Evolutionary conservation across 2,113 vertebrate species (phyloP), one percentile per base, ranked within the genome.

Genomic region (Rhynchopsitta pachyrhyncha): DNA sequence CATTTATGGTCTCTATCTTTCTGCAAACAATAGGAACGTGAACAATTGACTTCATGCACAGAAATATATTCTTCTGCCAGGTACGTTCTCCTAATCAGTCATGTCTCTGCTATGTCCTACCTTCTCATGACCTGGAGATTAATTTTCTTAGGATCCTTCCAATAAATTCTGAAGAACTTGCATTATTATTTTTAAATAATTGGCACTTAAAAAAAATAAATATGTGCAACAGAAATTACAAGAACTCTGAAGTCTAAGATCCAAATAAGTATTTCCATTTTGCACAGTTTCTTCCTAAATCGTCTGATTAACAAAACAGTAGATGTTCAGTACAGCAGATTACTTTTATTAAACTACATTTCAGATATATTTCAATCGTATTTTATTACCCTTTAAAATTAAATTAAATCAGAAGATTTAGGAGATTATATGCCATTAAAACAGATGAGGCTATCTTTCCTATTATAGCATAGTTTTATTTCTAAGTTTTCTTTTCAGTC

Each of bases 331-430:
- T 59, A 79, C n/a, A 86, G 86, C 11, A 89, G 60, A 93, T 93
- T 92, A 89, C 84, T 74, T 89, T 73, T 79, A 93, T 92, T 96
- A 96, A 91, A 89, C 69, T 89, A 77, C 86, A 85, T 82, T 95
- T 94, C 74, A 87, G 86, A 86, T 84, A 71, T 73, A 89, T 91
- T 93, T 94, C 96, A 85, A 94, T 91, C 52, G 82, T 80, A 89
- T 94, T 96, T 94, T 93, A 93, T 95, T 94, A 84, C 86, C 91
- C 37, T 95, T 95, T 93, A 92, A 93, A 97, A 94, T 92, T 89
- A 96, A 94, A 96, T 92, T 68, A 93, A 95, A 94, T 94, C 88
- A 82, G 83, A 96, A 94, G 57, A 95, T 95, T 94, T 84, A 93
- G 67, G 91, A 94, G 77, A 95, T 92, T 87, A 91, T 90, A 85